These are phyloP conservation scores for Clarias batrachus DNA, from an alignment of 2,113 vertebrate genomes.

Conservation along the genomic window DNA sequence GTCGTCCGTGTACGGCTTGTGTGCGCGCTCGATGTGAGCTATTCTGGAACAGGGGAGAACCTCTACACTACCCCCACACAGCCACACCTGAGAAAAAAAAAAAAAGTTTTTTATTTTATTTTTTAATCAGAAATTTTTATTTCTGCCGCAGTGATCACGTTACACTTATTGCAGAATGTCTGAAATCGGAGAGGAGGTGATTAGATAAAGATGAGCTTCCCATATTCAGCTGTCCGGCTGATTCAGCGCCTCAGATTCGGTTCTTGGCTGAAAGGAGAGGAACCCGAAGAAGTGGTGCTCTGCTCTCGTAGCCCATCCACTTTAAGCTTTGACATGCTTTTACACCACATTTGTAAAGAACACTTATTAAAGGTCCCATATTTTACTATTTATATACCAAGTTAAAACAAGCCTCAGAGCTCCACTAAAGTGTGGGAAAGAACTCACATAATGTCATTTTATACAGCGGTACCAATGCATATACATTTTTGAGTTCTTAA, in stretches of 20 bases:
- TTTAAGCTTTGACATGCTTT: too few relatives aligned
- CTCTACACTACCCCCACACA: slow-evolving; percentile 95
- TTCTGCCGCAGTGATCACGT: not conserved
- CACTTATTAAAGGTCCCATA: too few relatives aligned
- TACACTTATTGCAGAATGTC: not conserved
- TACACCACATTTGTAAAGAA: too few relatives aligned
- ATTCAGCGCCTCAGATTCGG: not conserved
- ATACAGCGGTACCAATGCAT: too few relatives aligned
- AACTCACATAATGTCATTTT: too few relatives aligned
- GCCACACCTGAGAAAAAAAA: slow-evolving; percentile 82
- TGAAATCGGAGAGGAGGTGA: not conserved
- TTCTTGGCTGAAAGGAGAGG: not conserved
- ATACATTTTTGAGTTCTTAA: too few relatives aligned
- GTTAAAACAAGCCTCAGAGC: too few relatives aligned
- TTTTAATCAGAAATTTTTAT: not conserved
- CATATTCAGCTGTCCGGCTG: not conserved
- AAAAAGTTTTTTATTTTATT: not conserved
- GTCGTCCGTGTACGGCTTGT: slow-evolving; percentile 93
- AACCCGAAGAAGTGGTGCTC: not conserved
- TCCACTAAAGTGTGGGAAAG: too few relatives aligned
- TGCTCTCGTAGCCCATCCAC: not conserved
- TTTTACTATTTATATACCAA: too few relatives aligned
- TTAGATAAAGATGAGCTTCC: not conserved
- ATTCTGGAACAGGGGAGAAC: slow-evolving; percentile 91
- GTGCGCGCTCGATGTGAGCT: slow-evolving; percentile 93